A percentile compares a stretch with the other conserved stretches of the same genome.
These are phyloP conservation scores for Phalera bucephala DNA, from an alignment of 2,888 invertebrate genomes.

Conservation along the genomic window DNA sequence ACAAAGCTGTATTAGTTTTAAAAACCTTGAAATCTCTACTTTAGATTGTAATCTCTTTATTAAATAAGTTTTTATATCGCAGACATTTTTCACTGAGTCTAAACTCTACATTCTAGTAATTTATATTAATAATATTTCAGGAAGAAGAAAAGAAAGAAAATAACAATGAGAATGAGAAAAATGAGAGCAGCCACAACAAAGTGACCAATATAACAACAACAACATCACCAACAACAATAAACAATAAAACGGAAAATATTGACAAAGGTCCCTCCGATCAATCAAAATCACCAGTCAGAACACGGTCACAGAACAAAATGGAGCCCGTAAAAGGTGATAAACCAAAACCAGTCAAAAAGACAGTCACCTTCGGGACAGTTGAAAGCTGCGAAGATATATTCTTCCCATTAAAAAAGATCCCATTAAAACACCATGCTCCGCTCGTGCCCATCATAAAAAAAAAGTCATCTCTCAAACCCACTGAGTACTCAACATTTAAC, in stretches of 20 bases:
- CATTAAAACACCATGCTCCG: constrained; percentile 83
- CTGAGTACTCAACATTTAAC: constrained; percentile 82
- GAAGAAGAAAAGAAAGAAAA: constrained; percentile 81
- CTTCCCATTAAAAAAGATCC: constrained; percentile 81
- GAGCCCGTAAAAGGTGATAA: constrained; percentile 68
- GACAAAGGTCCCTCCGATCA: constrained; percentile 49
- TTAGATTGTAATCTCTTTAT: no score
- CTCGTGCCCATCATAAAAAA: constrained; percentile 85
- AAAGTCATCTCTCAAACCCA: constrained; percentile 81
- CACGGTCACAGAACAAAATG: constrained; percentile 80
- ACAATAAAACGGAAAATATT: constrained; percentile 43
- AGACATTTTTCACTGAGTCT: no score
- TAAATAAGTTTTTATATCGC: no score
- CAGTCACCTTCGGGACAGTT: constrained; percentile 85
- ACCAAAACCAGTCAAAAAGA: constrained; percentile 83
- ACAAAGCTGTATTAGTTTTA: no score
- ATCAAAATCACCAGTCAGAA: constrained; percentile 71
- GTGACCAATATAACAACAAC: constrained; percentile 31
- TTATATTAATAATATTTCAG: constrained; percentile 44
- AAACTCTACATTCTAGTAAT: no score
- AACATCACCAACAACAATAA: constrained; percentile 21
- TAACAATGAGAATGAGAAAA: constrained; percentile 64
- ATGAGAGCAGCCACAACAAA: constrained; percentile 53
- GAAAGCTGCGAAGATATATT: constrained; percentile 85
- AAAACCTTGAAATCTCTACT: no score